phyloP scores from a whole-genome alignment of 2,888 invertebrate species.

The Dusona sp. region DNA sequence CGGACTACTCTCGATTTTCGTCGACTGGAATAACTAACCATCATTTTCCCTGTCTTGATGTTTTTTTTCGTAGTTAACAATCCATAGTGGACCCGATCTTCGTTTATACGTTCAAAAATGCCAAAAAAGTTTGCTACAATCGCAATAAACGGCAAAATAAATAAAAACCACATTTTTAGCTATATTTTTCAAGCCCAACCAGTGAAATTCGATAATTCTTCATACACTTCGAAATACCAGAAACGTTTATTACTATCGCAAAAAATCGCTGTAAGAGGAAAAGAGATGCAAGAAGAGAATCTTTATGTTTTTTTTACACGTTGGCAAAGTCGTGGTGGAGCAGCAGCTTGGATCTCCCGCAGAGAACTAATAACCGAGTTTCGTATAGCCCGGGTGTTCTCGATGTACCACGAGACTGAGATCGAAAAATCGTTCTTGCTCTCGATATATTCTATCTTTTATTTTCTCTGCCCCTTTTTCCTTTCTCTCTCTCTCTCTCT shows the following conservation, averaged over 20 bases:
- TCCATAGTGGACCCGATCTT: neutral
- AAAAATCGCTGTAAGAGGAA: neutral
- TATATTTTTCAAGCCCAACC: neutral
- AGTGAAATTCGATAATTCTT: neutral
- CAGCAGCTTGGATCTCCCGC: slow-evolving; percentile 75
- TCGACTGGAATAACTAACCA: neutral
- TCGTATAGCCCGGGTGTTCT: slow-evolving; percentile 65
- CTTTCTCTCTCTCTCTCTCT: slow-evolving; percentile 63
- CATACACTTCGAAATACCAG: neutral
- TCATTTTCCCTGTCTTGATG: no score
- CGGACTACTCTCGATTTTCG: neutral
- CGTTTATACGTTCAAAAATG: neutral
- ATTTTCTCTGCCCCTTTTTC: slow-evolving; percentile 65
- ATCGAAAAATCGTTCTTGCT: slow-evolving; percentile 64
- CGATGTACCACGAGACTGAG: slow-evolving; percentile 58
- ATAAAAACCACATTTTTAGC: neutral
- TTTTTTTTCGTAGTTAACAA: neutral
- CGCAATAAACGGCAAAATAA: neutral
- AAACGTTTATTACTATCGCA: neutral
- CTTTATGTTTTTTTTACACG: slow-evolving; percentile 29
- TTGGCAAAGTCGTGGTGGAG: slow-evolving; percentile 45
- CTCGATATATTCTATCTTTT: slow-evolving; percentile 62
- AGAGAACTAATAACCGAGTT: slow-evolving; percentile 83
- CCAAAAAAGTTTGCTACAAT: neutral
- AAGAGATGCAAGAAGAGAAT: slow-evolving; percentile 51